phyloP scores from a whole-genome alignment of 2,113 vertebrate genomes.

The Rutilus rutilus region DNA sequence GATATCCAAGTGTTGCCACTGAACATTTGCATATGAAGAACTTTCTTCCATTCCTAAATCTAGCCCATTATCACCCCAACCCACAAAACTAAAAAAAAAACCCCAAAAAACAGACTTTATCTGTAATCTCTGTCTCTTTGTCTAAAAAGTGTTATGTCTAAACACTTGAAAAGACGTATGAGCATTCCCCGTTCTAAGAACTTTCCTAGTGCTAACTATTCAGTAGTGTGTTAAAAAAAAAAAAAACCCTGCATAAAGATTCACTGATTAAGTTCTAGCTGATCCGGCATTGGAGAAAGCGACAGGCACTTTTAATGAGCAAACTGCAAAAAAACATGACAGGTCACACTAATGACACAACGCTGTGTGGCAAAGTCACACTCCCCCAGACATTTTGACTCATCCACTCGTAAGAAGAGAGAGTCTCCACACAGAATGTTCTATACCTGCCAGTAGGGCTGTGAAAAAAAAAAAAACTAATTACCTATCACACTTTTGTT shows the following conservation, averaged over 20 bases:
- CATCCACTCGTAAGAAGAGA: background rate
- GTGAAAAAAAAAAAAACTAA: too few relatives aligned
- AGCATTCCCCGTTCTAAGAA: constrained; percentile 28
- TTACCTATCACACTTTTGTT: too few relatives aligned
- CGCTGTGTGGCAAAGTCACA: constrained; percentile 16
- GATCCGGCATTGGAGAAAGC: constrained; percentile 6
- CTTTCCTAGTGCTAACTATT: constrained; percentile 27
- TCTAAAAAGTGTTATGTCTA: constrained; percentile 13
- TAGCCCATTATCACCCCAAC: background rate
- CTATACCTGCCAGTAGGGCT: background rate
- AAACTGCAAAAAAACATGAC: constrained; percentile 26
- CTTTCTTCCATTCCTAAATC: background rate
- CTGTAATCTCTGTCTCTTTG: background rate
- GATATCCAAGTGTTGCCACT: background rate
- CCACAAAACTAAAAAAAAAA: background rate
- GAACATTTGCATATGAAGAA: background rate
- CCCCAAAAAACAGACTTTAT: background rate
- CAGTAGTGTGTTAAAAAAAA: constrained; percentile 8
- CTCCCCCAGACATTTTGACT: constrained; percentile 32
- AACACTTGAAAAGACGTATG: constrained; percentile 18
- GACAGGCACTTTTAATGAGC: constrained; percentile 39
- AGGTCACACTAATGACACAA: constrained; percentile 34
- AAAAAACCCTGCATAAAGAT: constrained; percentile 1
- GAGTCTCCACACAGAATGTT: background rate
- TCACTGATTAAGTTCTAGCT: constrained; percentile 46